Base-by-base conservation (phyloP, 1,140 invertebrate species). In the Drosophila willistoni region DNA sequence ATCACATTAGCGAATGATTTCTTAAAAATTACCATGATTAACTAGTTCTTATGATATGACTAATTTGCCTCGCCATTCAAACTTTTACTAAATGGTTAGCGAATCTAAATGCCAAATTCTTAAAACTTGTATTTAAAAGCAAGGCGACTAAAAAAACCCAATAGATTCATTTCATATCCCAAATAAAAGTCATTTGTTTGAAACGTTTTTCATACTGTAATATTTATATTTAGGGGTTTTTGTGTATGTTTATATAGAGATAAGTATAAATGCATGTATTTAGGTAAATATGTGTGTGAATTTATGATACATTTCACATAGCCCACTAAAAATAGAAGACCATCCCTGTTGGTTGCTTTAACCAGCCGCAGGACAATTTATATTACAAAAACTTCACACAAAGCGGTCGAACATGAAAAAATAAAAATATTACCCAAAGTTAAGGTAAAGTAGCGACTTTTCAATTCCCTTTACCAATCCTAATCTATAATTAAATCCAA, bases 361-460 rank as follows among this genome's bases (percentile, higher is more conserved):
- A 69, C 75, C 68, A 82, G 83, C 79, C 79, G 79, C 79, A 82
- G 82, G 82, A 87, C 79, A 85, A 85, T 87, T 86, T 87, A 77
- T 86, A 79, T 87, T 73, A 76, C 79, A 81, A 75, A 81, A 86
- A 86, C 73, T 71, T 77, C 55, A 85, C 71, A 73, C 70, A 85
- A 78, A 86, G 74, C 74, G 64, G 51, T 25, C 57, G 71, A 71
- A 33, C 72, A 70, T 39, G 36, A 3, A 36, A 34, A 2, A 3
- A 36, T 14, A 2, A 41, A 61, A 34, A 25, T 22, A 51, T 22
- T 51, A 22, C 9, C 17, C 17, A 10, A 22, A 22, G 44, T 4
- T 1, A 51, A 4, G 44, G 44, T 6, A 22, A 22, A 3, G 17
- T 9, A 22, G 1, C 44, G 44, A 51, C n/a, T 22, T 12, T 9